Percentiles rank a stretch among this genome's conserved stretches.
Conservation (phyloP, 2,888 invertebrate species). For the Andrena hattorfiana region DNA sequence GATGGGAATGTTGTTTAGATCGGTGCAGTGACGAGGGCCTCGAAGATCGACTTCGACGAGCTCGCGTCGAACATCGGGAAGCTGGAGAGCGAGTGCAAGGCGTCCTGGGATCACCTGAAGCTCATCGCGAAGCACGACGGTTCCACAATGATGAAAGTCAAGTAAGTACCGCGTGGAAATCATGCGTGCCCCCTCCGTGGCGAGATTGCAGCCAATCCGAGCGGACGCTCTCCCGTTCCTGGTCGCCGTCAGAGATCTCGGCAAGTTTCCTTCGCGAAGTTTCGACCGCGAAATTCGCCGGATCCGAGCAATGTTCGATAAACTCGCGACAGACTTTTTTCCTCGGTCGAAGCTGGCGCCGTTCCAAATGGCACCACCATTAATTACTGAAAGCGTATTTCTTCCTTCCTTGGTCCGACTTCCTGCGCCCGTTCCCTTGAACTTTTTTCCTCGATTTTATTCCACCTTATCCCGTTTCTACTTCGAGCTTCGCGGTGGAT, state of each 20-base stretch:
- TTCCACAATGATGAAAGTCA: slow-evolving; percentile 94
- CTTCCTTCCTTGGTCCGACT: slow-evolving; percentile 47
- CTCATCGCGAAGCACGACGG: slow-evolving; percentile 98
- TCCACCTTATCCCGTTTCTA: slow-evolving; percentile 63
- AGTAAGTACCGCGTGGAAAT: slow-evolving; percentile 86
- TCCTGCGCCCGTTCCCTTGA: slow-evolving; percentile 25
- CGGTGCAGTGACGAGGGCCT: slow-evolving; percentile 95
- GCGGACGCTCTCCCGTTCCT: slow-evolving; percentile 2
- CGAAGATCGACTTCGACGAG: slow-evolving; percentile 98
- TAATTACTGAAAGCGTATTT: slow-evolving; percentile 79
- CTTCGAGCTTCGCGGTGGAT: slow-evolving; percentile 43
- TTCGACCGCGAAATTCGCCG: slow-evolving; percentile 67
- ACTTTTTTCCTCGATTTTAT: slow-evolving; percentile 55
- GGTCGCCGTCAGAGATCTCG: not conserved
- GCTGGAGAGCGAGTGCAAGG: slow-evolving; percentile 98
- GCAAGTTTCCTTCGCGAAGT: slow-evolving; percentile 13
- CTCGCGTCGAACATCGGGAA: slow-evolving; percentile 93
- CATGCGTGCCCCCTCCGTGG: not conserved
- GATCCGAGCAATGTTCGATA: slow-evolving; percentile 73
- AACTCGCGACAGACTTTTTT: slow-evolving; percentile 73
- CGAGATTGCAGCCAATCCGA: slow-evolving; percentile 3
- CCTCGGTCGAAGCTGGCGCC: slow-evolving; percentile 73
- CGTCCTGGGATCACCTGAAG: slow-evolving; percentile 98
- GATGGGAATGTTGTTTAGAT: slow-evolving; percentile 86
- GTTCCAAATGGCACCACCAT: slow-evolving; percentile 79